Evolutionary conservation across 2,888 invertebrate species (phyloP), one percentile per base, ranked within the genome.

Genomic region (Tinea trinotella): DNA sequence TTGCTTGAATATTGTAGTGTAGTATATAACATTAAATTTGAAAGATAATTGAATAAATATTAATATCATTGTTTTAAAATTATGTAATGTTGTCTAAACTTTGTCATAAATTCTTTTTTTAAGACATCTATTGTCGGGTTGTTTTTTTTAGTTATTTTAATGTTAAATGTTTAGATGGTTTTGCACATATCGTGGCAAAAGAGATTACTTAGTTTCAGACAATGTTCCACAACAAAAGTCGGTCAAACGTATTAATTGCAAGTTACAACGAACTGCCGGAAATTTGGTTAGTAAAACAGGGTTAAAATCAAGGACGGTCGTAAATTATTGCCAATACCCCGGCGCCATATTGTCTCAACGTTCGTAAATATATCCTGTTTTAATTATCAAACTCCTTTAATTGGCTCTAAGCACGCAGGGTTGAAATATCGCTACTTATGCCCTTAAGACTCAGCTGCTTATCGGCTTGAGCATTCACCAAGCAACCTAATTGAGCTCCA

Each of bases 301-400:
- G 81, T 78, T 75, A 71, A 68, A 69, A 75, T 70, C 81, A 81
- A 83, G 81, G 82, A 71, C 79, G 74, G 58, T 60, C 60, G 64
- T 83, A 78, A 76, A 79, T 78, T 67, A 75, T 67, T 61, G 62
- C 64, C 65, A 66, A 69, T 69, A 24, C 70, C 71, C 64, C 59
- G 67, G 74, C 74, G 74, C 74, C 75, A 70, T 70, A 70, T 79
- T 78, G 80, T 81, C 80, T 79, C 65, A 71, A 71, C 72, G 68
- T 72, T 75, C 76, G 74, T 78, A 77, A 76, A 83, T 81, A 76
- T 79, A 80, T 79, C 71, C 72, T 66, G 71, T 78, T 77, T 76
- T 83, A 81, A 84, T 84, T 83, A 77, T 68, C 67, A 63, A 61
- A 62, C 62, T 66, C 68, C 68, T 77, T 71, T 80, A 80, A 83